Evolutionary conservation across 1,140 invertebrate genomes (phyloP).

Genomic region (Coelopa frigida): DNA sequence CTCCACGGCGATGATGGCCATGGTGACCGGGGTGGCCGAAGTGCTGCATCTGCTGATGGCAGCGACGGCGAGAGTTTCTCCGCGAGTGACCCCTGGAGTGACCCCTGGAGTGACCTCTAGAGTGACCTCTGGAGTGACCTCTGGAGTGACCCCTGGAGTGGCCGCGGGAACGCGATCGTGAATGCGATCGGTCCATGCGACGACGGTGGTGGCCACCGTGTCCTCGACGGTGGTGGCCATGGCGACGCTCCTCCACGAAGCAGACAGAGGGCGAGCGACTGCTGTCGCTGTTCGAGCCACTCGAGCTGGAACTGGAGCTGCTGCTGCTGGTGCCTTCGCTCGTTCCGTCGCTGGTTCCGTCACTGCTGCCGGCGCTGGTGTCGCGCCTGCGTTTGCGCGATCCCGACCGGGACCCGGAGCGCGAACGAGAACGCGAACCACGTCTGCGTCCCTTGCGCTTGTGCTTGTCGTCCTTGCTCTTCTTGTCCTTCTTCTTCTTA

Average conservation of each 20-base stretch:
- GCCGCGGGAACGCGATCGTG: conserved; percentile 4
- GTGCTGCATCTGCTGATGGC: conserved; percentile 3
- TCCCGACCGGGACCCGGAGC: not conserved
- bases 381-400: too few relatives aligned
- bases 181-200: not conserved
- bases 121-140: conserved; percentile 3
- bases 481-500: conserved; percentile 19
- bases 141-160: not conserved
- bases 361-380: conserved; percentile 19
- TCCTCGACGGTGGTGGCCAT: too few relatives aligned
- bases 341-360: conserved; percentile 16
- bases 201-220: not conserved
- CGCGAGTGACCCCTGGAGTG: not conserved
- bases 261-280: not conserved
- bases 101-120: not conserved
- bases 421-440: not conserved
- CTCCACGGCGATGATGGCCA: not conserved
- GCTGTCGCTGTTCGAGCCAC: conserved; percentile 1
- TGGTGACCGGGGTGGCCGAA: not conserved
- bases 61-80: not conserved
- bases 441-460: conserved; percentile 1
- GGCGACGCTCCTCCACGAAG: too few relatives aligned
- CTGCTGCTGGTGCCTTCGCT: conserved; percentile 13
- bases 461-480: conserved; percentile 18
- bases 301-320: conserved; percentile 14